Base-by-base conservation (phyloP, 2,797 vertebrate species). In the Myotis myotis region DNA sequence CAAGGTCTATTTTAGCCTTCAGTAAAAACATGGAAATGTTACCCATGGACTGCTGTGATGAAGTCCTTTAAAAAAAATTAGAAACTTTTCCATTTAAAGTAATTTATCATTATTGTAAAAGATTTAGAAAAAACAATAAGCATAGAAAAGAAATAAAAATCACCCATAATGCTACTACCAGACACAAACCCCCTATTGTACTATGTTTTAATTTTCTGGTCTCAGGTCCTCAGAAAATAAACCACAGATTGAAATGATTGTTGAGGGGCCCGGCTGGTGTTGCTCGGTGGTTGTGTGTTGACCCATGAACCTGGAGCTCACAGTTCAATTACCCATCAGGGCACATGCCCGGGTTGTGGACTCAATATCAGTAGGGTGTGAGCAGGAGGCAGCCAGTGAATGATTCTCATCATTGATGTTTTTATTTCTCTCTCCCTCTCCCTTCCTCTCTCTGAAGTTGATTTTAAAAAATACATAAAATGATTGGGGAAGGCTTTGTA, bases 111-210 rank as follows among this genome's bases (percentile, higher is more conserved):
- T 62, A 72, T 9, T 96, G 5, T 78, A 81, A 64, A 93, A 71
- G 74, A 49, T 80, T 87, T 89, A 86, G 51, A 87, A 92, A 84
- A 72, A 66, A 84, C 17, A 79, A 36, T 92, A 92, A 93, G 38
- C 7, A 80, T 80, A 80, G 47, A 76, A 74, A 93, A 8, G 70
- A 91, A 89, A 75, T 72, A 68, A 89, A 96, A 89, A 86, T 41
- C 53, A 76, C 28, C 28, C 12, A 49, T 82, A 78, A 30, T 71
- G 41, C 38, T 66, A 60, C 44, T 44, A 28, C 19, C 36, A 79
- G 64, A 71, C 17, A 72, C 38, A 82, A 44, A 16, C 17, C 22
- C 3, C 5, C 13, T 19, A n/a, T 30, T 75, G 30, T 57, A 41
- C 44, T 57, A 30, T 44, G 38, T 71, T 95, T 94, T 66, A n/a